These are phyloP conservation scores for Pogonus chalceus DNA, from an alignment of 1,140 invertebrate species.

Conservation along the genomic window DNA sequence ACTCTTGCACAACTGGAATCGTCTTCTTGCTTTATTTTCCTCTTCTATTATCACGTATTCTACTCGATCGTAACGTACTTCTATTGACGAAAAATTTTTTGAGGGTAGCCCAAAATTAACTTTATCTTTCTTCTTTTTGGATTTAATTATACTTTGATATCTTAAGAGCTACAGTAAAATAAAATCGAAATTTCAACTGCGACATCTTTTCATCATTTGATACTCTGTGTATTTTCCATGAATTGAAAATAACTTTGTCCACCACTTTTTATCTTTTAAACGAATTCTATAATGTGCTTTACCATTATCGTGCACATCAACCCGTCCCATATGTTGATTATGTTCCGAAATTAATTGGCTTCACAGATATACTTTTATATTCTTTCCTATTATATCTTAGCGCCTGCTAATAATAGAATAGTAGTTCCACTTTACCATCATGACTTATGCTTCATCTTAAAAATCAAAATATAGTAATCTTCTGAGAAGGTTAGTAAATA, in stretches of 20 bases:
- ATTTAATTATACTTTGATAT: background rate
- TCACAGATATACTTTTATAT: slow-evolving; percentile 16
- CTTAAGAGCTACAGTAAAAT: slow-evolving; percentile 11
- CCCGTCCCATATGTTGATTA: slow-evolving; percentile 25
- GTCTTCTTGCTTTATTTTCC: slow-evolving; percentile 10
- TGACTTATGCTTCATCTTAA: slow-evolving; percentile 13
- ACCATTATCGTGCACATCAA: slow-evolving; percentile 25
- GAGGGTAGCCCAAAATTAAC: slow-evolving; percentile 6
- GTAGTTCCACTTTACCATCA: slow-evolving; percentile 19
- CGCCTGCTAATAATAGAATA: slow-evolving; percentile 14
- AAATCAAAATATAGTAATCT: slow-evolving; percentile 10
- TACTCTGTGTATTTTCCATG: slow-evolving; percentile 20
- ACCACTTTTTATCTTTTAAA: slow-evolving; percentile 28
- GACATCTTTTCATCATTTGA: slow-evolving; percentile 18
- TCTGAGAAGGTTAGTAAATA: too few relatives aligned
- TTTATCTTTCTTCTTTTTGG: background rate
- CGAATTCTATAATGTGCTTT: slow-evolving; percentile 24
- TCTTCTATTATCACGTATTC: slow-evolving; percentile 9
- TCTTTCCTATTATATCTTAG: slow-evolving; percentile 19
- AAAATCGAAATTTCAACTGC: slow-evolving; percentile 19
- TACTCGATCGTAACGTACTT: slow-evolving; percentile 10
- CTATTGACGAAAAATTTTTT: slow-evolving; percentile 2
- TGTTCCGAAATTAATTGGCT: slow-evolving; percentile 19
- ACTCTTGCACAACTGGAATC: slow-evolving; percentile 12
- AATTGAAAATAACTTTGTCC: slow-evolving; percentile 23